Conservation (phyloP, 23 tunicate species). For the Trididemnum nubilum region DNA sequence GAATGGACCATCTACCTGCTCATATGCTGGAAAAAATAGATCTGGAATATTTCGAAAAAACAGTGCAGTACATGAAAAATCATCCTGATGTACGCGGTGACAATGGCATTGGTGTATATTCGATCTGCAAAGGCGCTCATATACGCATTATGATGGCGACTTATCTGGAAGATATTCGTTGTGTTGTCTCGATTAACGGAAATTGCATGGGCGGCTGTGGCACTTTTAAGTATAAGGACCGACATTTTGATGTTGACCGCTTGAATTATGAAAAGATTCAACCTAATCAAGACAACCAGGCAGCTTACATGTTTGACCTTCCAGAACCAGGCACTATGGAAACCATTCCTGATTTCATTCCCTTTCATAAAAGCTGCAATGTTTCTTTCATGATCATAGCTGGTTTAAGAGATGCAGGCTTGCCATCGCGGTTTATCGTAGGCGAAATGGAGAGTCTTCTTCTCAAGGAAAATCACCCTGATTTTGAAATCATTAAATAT, state of each 20-base stretch:
- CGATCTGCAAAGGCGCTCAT: conserved; percentile 29
- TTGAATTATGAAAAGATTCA: too few species aligned
- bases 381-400: conserved; percentile 47
- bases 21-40: not conserved
- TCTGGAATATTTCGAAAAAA: conserved; percentile 63
- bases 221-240: not conserved
- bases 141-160: conserved; percentile 30
- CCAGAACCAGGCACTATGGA: not conserved
- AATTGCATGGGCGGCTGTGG: not conserved
- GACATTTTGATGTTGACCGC: not conserved
- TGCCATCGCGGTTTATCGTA: conserved; percentile 15
- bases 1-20: conserved; percentile 13
- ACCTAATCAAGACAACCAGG: not conserved
- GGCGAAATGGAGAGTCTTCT: conserved; percentile 28
- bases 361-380: conserved; percentile 32
- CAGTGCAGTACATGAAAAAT: not conserved
- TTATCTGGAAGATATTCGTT: conserved; percentile 8
- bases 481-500: conserved; percentile 39
- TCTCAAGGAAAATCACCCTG: conserved; percentile 29
- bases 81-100: conserved; percentile 4
- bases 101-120: conserved; percentile 32
- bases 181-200: conserved; percentile 53
- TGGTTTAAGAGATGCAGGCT: conserved; percentile 25
- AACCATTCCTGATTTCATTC: not conserved
- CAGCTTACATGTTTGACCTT: not conserved